These are phyloP conservation scores for Sitobion miscanthi DNA, from an alignment of 1,140 invertebrate species.

Conservation along the genomic window DNA sequence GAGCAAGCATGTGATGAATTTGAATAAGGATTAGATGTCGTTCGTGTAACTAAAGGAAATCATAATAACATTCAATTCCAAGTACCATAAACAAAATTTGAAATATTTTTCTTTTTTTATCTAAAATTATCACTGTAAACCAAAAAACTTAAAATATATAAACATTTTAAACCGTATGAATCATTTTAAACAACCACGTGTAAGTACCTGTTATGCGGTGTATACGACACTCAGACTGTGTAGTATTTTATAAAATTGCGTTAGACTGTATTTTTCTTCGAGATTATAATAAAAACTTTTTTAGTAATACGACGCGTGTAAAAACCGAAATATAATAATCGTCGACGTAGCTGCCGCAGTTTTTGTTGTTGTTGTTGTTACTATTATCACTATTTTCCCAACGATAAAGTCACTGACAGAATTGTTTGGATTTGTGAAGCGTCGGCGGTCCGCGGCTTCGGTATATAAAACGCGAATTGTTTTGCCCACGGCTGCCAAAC, in stretches of 20 bases:
- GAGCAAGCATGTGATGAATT: background rate
- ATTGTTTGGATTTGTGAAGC: slow-evolving; percentile 45
- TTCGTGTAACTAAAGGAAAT: background rate
- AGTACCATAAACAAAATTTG: background rate
- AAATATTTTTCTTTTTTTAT: background rate
- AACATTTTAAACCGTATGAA: background rate
- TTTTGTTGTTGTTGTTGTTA: slow-evolving; percentile 1
- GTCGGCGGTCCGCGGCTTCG: background rate
- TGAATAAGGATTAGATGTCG: background rate
- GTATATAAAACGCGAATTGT: slow-evolving; percentile 45
- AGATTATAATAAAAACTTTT: background rate
- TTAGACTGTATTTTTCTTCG: background rate
- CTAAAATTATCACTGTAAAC: background rate
- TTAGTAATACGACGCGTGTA: background rate
- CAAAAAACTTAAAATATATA: background rate
- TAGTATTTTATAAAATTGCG: background rate
- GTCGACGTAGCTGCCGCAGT: background rate
- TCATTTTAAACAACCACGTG: background rate
- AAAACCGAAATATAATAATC: background rate
- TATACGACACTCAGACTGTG: background rate
- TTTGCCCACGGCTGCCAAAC: slow-evolving; percentile 44
- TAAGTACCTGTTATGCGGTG: background rate
- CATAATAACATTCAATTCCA: background rate
- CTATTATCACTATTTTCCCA: background rate
- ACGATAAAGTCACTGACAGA: slow-evolving; percentile 11